Base-by-base conservation (phyloP, 2,797 vertebrate genomes). In the Eleutherodactylus coqui region DNA sequence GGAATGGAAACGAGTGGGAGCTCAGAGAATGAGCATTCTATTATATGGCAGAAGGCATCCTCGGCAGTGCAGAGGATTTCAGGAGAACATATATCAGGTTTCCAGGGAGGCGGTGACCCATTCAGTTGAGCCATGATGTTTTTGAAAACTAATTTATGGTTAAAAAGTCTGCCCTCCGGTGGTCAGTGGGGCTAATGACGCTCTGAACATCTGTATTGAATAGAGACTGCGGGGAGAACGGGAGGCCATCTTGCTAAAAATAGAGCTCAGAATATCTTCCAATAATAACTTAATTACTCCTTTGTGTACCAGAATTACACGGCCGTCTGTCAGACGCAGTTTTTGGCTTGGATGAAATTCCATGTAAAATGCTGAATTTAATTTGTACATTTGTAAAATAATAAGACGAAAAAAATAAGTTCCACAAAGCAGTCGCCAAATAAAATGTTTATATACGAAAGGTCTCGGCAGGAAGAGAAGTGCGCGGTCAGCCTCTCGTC, bases 241-340 rank as follows among this genome's bases (percentile, higher is more conserved):
- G 29, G 32, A 19, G 1, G 34, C 53, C 0, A 14, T 24, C 36
- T 10, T 27, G 88, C 79, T 88, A 70, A 24, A 70, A 70, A 70
- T 70, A 70, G 67, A 24, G 19, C 36, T 11, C 3, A 41, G 90
- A 90, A 90, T 90, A 21, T 2, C 36, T 29, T 85, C 49, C 84
- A 67, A 49, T 77, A 41, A 77, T 47, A 67, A 77, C 21, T 51
- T 51, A 32, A 55, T 29, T 24, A 53, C 78, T 60, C 38, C 45
- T 77, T 17, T 34, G 58, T 60, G 49, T 32, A 72, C 27, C 5
- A 13, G 5, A 45, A 81, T 55, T 32, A 64, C 79, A 32, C 58
- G 2, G 9, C 24, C 24, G 34, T 17, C 32, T 21, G 41, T 75
- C 64, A 67, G 14, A 72, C 29, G n/a, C 41, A 55, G 41, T 43